A percentile compares a stretch with the other conserved stretches of the same genome.
Conservation (phyloP, 2,888 invertebrate genomes). For the Heliconius charithonia region DNA sequence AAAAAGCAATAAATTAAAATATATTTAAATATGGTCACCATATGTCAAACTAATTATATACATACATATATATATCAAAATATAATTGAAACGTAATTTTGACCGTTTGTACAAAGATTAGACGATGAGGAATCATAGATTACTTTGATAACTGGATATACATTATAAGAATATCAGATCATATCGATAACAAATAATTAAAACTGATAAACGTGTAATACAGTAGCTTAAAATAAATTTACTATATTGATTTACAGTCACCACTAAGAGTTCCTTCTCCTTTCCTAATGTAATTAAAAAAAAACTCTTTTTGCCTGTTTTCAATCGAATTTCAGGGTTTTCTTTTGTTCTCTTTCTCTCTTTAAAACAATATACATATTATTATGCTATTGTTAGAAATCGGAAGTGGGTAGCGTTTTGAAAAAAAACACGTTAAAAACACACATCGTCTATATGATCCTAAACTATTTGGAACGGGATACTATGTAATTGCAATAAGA, state of each 20-base stretch:
- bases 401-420: too few relatives aligned
- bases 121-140: constrained; percentile 37
- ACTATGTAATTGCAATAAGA: too few relatives aligned
- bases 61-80: constrained; percentile 11
- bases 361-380: too few relatives aligned
- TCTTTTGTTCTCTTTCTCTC: too few relatives aligned
- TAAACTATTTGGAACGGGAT: too few relatives aligned
- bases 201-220: constrained; percentile 38
- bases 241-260: not conserved
- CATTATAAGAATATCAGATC: constrained; percentile 36
- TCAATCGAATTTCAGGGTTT: too few relatives aligned
- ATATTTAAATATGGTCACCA: not conserved
- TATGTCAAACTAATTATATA: not conserved
- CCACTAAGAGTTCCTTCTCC: not conserved
- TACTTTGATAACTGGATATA: constrained; percentile 32
- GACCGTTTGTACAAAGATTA: constrained; percentile 1
- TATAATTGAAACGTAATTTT: constrained; percentile 18
- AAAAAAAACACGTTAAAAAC: too few relatives aligned
- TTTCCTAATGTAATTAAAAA: not conserved
- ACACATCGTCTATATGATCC: too few relatives aligned
- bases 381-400: too few relatives aligned
- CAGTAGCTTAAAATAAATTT: constrained; percentile 34
- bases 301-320: too few relatives aligned
- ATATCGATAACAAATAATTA: constrained; percentile 35
- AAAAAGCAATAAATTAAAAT: too few relatives aligned